These are phyloP conservation scores for Drosophila rufa DNA, from an alignment of 1,140 invertebrate genomes.

Conservation along the genomic window DNA sequence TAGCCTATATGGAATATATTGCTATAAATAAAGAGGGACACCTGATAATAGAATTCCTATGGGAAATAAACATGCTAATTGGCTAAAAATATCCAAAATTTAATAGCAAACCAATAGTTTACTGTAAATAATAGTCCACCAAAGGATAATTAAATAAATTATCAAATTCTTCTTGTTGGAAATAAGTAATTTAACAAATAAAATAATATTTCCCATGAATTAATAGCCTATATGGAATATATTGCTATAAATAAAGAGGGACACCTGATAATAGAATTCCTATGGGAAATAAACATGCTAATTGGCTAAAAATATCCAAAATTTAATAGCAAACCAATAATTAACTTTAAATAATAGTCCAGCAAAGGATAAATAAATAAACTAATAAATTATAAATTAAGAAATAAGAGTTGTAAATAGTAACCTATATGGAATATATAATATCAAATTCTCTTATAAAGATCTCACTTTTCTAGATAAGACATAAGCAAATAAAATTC, in stretches of 20 bases:
- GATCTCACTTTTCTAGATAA: not conserved
- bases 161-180: too few relatives aligned
- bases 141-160: too few relatives aligned
- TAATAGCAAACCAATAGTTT: not conserved
- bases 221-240: too few relatives aligned
- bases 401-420: too few relatives aligned
- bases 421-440: not conserved
- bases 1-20: too few relatives aligned
- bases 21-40: conserved; percentile 15
- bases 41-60: not conserved
- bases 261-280: not conserved
- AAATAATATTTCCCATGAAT: not conserved
- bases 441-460: not conserved
- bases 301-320: not conserved
- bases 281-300: not conserved
- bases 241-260: conserved; percentile 10
- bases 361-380: too few relatives aligned
- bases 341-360: too few relatives aligned
- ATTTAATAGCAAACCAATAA: not conserved
- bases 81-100: not conserved
- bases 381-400: too few relatives aligned
- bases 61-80: not conserved
- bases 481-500: not conserved
- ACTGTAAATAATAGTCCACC: too few relatives aligned
- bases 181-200: too few relatives aligned